These are phyloP conservation scores for Latrodectus hesperus DNA, from an alignment of 2,888 invertebrate species.

Conservation along the genomic window DNA sequence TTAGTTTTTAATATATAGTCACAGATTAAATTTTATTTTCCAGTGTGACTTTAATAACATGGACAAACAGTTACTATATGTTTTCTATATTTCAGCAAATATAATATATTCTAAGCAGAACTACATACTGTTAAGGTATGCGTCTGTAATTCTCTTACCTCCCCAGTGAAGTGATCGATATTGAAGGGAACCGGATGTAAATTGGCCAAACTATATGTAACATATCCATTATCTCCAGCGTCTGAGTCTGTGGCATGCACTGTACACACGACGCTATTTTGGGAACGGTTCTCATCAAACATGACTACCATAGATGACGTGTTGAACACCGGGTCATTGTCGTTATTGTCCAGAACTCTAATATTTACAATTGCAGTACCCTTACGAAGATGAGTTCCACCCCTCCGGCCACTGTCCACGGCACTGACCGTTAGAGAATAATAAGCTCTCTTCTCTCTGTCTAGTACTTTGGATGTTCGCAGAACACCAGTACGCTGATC, in stretches of 20 bases:
- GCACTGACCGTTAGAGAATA: constrained; percentile 94
- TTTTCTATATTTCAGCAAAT: no score
- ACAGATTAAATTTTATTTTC: no score
- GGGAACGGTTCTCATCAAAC: constrained; percentile 90
- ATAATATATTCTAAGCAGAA: no score
- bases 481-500: constrained; percentile 92
- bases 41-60: no score
- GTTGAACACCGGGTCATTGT: constrained; percentile 93
- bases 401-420: constrained; percentile 78
- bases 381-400: constrained; percentile 83
- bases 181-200: constrained; percentile 94
- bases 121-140: no score
- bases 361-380: constrained; percentile 91
- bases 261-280: constrained; percentile 88
- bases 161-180: constrained; percentile 94
- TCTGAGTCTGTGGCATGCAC: constrained; percentile 91
- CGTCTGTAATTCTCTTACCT: constrained; percentile 77
- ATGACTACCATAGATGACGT: constrained; percentile 77
- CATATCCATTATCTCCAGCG: constrained; percentile 94
- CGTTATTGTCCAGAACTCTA: constrained; percentile 91
- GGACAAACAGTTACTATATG: no score
- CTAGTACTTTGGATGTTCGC: constrained; percentile 87
- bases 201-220: constrained; percentile 95
- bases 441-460: constrained; percentile 88
- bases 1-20: no score